Evolutionary conservation across 2,888 invertebrate genomes (phyloP), one percentile per base, ranked within the genome.

Genomic region (Agriopis aurantiaria): DNA sequence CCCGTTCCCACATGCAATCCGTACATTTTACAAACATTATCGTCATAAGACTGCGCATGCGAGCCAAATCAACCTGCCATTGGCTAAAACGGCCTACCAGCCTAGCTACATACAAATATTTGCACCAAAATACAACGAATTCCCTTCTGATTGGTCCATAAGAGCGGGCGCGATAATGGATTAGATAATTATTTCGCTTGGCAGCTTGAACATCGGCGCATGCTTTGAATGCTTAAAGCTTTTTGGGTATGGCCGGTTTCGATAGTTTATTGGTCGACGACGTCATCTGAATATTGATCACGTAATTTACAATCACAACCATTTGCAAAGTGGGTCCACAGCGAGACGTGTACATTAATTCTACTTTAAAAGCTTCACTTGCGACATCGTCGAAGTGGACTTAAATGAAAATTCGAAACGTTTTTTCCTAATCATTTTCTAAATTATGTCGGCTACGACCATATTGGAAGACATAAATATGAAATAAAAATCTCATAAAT

Each of bases 1-100:
- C 92, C 82, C 84, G 82, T 93, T 93, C 93, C 86, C 92, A 92
- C 90, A 89, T 84, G 84, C 84, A 83, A 84, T 85, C 33, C 80
- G 79, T 82, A 75, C 77, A 79, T 86, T 85, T 84, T 87, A 86
- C 82, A 85, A 84, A 84, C 84, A 88, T 88, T 89, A 84, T 82
- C 85, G 85, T 87, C 85, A 84, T 80, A 85, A 82, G 82, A 80
- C 69, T 66, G 84, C 88, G 88, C 88, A 85, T 89, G 91, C 88
- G 90, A 84, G 81, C 80, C 81, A 86, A 86, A 86, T 87, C 84
- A 84, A 85, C 83, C 83, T 75, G 76, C 85, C 76, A 91, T 89
- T 90, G 90, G 90, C 80, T 82, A 83, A 85, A 85, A 85, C 79
- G 70, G 75, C 73, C 79, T 75, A 79, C 81, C 23, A 33, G 52